Evolutionary conservation across 2,113 vertebrate species (phyloP).

Genomic region (Myotis brandtii): DNA sequence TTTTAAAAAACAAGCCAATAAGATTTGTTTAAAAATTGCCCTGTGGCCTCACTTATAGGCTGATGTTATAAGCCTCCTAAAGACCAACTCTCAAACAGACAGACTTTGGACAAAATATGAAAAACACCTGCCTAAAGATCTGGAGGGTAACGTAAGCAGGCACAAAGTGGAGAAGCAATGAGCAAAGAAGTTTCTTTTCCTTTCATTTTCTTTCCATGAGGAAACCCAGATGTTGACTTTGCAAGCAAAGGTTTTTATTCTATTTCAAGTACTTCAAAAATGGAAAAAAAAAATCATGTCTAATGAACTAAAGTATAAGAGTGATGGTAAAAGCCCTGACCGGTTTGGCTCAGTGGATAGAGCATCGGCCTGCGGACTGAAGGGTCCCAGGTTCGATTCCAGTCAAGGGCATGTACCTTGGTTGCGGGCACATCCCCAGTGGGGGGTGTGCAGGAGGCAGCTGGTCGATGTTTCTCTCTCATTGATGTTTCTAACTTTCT

Average conservation of each 20-base stretch:
- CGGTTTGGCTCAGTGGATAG: no score
- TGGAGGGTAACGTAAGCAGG: background rate
- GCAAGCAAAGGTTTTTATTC: background rate
- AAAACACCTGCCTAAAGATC: background rate
- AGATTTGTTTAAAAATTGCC: background rate
- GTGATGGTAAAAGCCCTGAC: background rate
- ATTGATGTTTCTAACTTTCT: no score
- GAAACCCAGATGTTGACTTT: background rate
- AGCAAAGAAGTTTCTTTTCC: background rate
- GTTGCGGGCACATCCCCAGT: no score
- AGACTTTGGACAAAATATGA: background rate
- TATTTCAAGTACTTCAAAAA: background rate
- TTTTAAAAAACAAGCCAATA: background rate
- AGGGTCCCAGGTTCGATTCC: no score
- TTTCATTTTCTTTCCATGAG: background rate
- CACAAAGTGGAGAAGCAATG: background rate
- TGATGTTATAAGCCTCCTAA: background rate
- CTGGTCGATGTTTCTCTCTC: no score
- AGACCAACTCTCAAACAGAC: background rate
- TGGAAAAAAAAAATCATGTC: background rate
- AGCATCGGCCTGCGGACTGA: no score
- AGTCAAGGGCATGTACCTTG: no score
- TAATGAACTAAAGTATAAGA: background rate
- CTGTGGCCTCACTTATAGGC: background rate
- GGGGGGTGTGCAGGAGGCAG: no score